Conservation (phyloP, 2,888 invertebrate genomes). For the Xestia sexstrigata region DNA sequence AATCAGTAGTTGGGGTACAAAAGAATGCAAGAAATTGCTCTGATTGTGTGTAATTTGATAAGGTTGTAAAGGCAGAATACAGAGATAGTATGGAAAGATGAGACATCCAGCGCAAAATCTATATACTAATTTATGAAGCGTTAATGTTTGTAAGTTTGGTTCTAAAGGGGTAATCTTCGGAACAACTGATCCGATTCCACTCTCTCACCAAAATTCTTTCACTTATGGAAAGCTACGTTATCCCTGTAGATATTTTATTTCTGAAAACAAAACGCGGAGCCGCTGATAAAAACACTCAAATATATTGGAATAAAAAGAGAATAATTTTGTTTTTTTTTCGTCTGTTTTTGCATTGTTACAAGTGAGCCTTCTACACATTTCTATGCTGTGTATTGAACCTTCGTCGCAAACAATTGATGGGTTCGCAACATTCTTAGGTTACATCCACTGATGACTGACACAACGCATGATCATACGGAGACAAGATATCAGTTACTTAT, state of each 20-base stretch:
- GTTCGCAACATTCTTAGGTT: conserved; percentile 51
- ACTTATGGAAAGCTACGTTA: not conserved
- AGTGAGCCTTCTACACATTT: conserved; percentile 16
- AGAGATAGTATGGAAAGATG: not conserved
- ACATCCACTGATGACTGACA: conserved; percentile 26
- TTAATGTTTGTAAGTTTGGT: not conserved
- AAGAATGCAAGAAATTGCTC: not conserved
- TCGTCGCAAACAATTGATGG: conserved; percentile 44
- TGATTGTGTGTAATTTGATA: not conserved
- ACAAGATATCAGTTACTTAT: conserved; percentile 16
- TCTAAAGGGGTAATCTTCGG: not conserved
- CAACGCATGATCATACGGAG: conserved; percentile 13
- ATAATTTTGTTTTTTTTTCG: not conserved
- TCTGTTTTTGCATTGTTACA: too few relatives aligned
- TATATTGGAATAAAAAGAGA: not conserved
- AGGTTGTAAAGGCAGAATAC: not conserved
- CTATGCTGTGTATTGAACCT: conserved; percentile 15
- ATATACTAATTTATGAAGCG: not conserved
- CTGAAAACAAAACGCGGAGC: too few relatives aligned
- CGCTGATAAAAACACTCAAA: not conserved
- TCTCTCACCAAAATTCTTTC: not conserved
- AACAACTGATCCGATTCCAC: not conserved
- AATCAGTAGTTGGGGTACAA: not conserved
- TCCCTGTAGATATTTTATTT: too few relatives aligned
- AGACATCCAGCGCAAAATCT: not conserved